Base-by-base conservation (phyloP, 2,888 invertebrate genomes). In the Saturnia pavonia region DNA sequence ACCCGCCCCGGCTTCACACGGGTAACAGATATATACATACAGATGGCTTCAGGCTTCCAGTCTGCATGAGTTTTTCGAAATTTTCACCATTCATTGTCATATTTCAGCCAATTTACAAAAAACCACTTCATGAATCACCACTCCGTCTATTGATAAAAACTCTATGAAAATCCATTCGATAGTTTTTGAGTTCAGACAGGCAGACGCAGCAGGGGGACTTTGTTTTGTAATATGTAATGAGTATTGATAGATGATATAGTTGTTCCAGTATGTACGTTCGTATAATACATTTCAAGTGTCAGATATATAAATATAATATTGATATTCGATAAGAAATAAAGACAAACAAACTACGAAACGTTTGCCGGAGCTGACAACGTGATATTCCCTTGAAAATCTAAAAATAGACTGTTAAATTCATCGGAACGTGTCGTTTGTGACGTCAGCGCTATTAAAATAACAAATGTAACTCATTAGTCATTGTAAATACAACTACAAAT, bases 321-420 rank as follows among this genome's bases (percentile, higher is more conserved):
- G 4, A 12, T 60, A 60, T 27, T 25, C 57, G 57, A 14, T 27
- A 60, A 60, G 25, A 60, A 27, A 60, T 27, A 60, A 60, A 60
- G 57, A 60, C 27, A 60, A 60, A 27, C 57, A 25, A 27, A 27
- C 16, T 25, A 60, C 14, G 19, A 60, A 60, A 60, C 57, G 27
- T 60, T 60, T 27, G 57, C 57, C 57, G 57, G 57, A 60, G 57
- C 57, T 25, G 25, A 60, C 57, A 54, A 22, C 25, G 57, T 60
- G 16, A 7, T 60, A n/a, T 65, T 65, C 65, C 65, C 65, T 65
- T 65, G 65, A 65, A 40, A 65, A 65, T 65, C 40, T 65, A 65
- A 65, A 40, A 65, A 65, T 65, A 65, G 19, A 12, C 40, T 65
- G 8, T 65, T 25, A 40, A 65, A 65, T 19, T 40, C 65, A 65